These are phyloP conservation scores for Branchipolynoe longqiensis DNA, from an alignment of 2,888 invertebrate species.

Conservation along the genomic window DNA sequence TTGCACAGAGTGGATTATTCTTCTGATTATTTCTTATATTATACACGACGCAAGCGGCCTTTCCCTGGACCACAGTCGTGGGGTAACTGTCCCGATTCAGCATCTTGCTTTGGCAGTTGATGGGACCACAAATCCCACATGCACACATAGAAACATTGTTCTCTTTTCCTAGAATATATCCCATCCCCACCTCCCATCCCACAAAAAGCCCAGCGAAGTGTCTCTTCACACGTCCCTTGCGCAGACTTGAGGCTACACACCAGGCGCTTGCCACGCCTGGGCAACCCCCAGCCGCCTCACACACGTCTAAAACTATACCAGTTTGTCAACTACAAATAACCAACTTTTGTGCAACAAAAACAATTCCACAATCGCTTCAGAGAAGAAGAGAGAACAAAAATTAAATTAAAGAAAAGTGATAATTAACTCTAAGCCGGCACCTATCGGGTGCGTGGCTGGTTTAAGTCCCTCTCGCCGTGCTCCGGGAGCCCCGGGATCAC, in stretches of 20 bases:
- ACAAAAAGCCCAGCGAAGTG: too few relatives aligned
- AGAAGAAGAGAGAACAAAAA: too few relatives aligned
- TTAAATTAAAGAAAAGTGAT: slow-evolving; percentile 7
- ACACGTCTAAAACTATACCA: slow-evolving; percentile 23
- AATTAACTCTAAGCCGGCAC: slow-evolving; percentile 1
- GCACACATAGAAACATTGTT: neutral
- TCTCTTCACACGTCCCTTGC: too few relatives aligned
- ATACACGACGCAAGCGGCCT: too few relatives aligned
- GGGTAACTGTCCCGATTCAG: too few relatives aligned
- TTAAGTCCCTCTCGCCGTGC: slow-evolving; percentile 23
- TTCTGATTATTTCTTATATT: neutral
- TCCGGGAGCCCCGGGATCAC: neutral
- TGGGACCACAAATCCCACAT: neutral
- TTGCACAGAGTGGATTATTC: neutral
- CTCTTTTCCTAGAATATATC: neutral
- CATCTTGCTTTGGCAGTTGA: slow-evolving; percentile 23
- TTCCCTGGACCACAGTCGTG: too few relatives aligned
- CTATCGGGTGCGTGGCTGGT: neutral
- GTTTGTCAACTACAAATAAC: neutral
- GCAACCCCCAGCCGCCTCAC: neutral
- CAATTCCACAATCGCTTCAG: too few relatives aligned
- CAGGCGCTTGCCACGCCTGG: neutral
- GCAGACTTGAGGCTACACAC: neutral
- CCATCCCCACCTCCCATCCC: too few relatives aligned
- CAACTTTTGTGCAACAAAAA: slow-evolving; percentile 39